phyloP scores from a whole-genome alignment of 2,888 invertebrate genomes.

The Melitaea athalia region DNA sequence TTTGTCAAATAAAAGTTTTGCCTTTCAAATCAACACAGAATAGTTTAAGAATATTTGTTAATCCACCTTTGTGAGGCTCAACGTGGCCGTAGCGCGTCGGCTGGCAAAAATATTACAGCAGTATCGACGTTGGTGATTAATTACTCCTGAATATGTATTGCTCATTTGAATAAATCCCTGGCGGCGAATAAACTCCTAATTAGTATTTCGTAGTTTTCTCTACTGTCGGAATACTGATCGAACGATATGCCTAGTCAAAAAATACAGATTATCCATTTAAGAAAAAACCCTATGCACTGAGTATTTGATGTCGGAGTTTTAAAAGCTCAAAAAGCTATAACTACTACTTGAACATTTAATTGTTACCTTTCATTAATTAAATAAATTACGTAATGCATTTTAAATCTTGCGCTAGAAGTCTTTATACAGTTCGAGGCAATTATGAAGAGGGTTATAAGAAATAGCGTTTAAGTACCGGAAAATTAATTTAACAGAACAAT shows the following conservation, averaged over 20 bases:
- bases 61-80: slow-evolving; percentile 74
- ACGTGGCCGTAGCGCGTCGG: slow-evolving; percentile 61
- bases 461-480: slow-evolving; percentile 12
- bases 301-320: too few species aligned
- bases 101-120: slow-evolving; percentile 66
- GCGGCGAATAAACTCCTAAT: slow-evolving; percentile 71
- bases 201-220: slow-evolving; percentile 53
- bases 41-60: slow-evolving; percentile 58
- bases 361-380: too few species aligned
- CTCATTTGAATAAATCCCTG: slow-evolving; percentile 79
- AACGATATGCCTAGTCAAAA: neutral
- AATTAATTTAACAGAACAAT: slow-evolving; percentile 13
- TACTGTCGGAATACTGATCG: slow-evolving; percentile 7
- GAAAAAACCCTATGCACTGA: too few species aligned
- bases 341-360: too few species aligned
- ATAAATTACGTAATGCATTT: too few species aligned
- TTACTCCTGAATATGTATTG: slow-evolving; percentile 81
- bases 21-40: too few species aligned
- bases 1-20: too few species aligned
- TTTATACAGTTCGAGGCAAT: neutral
- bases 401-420: neutral
- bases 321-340: too few species aligned
- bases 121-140: slow-evolving; percentile 72
- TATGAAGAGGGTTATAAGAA: neutral
- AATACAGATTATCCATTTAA: neutral